Evolutionary conservation across 2,888 invertebrate genomes (phyloP), one percentile per base, ranked within the genome.

Genomic region (Troides oblongomaculatus): DNA sequence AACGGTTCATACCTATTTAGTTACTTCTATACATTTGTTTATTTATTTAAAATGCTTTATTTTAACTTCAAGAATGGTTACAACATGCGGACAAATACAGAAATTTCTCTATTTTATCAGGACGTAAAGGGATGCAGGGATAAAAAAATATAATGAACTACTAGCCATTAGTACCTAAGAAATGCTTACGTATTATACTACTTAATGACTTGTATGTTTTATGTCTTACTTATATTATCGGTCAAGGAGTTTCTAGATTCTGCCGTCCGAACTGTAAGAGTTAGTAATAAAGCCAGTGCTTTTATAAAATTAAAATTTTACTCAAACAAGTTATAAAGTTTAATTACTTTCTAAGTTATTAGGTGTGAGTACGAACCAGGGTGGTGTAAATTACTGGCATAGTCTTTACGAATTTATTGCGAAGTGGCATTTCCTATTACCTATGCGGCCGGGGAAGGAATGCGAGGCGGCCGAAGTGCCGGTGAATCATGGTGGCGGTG

Each of bases 391-490:
- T 80, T 80, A 79, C 81, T 79, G 78, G 79, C 79, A 81, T 81
- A 81, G 80, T 77, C 76, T 81, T 83, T 75, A 79, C 78, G 77
- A 83, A 87, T 85, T 86, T 85, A 86, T 86, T 82, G 82, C 80
- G 79, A 81, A 82, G 82, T 83, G 87, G 87, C 81, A 89, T 89
- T 89, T 88, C 84, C 86, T 85, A 90, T 90, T 90, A 85, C 80
- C 87, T 87, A 86, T 86, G 86, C 85, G 83, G 82, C 80, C 75
- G 80, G 73, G 79, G 78, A 73, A 77, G 88, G 90, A 87, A 89
- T 90, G 85, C 82, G 82, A 82, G 78, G 78, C 80, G 78, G 74
- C 77, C 78, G 78, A 72, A 69, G 72, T 70, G 72, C 80, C 78
- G 81, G 84, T 91, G 91, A 91, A 86, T 92, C 91, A 91, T 84